These are phyloP conservation scores for Brachypodius melanocephalos DNA, from an alignment of 2,113 vertebrate genomes.

Conservation along the genomic window DNA sequence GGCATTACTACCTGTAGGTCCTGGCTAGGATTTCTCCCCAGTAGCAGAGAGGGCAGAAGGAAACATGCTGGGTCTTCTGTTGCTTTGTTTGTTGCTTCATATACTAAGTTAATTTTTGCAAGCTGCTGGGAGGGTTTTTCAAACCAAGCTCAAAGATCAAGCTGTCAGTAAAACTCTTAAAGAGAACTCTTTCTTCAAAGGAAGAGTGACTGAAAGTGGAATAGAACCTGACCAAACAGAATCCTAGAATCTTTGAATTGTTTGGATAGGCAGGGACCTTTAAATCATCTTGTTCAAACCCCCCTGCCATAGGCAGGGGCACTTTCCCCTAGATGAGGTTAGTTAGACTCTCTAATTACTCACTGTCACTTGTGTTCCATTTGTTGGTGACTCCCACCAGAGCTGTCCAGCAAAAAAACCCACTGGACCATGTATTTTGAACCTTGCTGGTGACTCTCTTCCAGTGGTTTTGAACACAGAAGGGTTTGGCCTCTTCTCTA, in stretches of 20 bases:
- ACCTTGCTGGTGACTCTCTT: not conserved
- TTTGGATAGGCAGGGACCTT: not conserved
- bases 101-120: not conserved
- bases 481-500: not conserved
- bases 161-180: not conserved
- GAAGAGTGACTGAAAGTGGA: not conserved
- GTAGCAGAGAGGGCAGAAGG: not conserved
- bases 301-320: not conserved
- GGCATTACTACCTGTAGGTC: not conserved
- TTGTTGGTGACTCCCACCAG: not conserved
- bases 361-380: accelerated
- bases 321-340: not conserved
- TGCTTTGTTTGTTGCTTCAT: not conserved
- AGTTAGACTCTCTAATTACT: not conserved
- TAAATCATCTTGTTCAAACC: not conserved
- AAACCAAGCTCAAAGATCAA: not conserved
- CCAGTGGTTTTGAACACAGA: not conserved
- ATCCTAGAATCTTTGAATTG: not conserved
- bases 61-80: not conserved
- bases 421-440: not conserved
- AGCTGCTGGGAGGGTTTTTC: not conserved
- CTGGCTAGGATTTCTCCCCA: not conserved
- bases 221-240: not conserved
- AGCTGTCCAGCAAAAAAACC: not conserved
- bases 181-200: not conserved